Base-by-base conservation (phyloP, 2,888 invertebrate genomes). In the Phragmatobia fuliginosa region DNA sequence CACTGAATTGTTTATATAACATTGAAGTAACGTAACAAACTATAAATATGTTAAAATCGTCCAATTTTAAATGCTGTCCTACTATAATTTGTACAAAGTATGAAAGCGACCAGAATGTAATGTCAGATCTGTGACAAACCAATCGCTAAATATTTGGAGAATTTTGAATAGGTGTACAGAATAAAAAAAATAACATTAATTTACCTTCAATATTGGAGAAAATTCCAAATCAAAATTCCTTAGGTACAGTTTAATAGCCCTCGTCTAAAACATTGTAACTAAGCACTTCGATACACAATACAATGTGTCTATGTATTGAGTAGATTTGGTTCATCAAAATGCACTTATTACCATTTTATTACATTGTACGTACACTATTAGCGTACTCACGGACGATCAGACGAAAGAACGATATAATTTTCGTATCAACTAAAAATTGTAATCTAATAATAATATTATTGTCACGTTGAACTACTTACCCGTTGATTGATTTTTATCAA, bases 271-370 rank as follows among this genome's bases (percentile, higher is more conserved):
- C 1, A 21, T 65, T 67, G 72, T 69, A 73, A 67, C 68, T 73
- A 82, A 82, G 68, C 76, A 75, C 66, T 72, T 72, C 71, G 76
- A 78, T 76, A 72, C 72, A 68, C 71, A 72, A 74, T 63, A 75
- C 74, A 65, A 74, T 72, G 28, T 76, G 75, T 79, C 80, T 78
- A 83, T 68, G 68, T 76, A 64, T 75, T 83, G 72, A 80, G 75
- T 83, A 82, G 73, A 85, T 89, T 88, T 89, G 89, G 89, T 86
- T 82, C 72, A 77, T 78, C 72, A 80, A 89, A 89, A 90, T 89
- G 87, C 89, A 88, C 79, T 78, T 84, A 83, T 79, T 85, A 85
- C 59, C 76, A 75, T 81, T 73, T 73, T 78, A 79, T 78, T 79
- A 78, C 73, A 79, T 62, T 67, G 76, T 83, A 84, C 82, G 79